These are phyloP conservation scores for Nannoperca obscura DNA, from an alignment of 2,797 vertebrate genomes.

Conservation along the genomic window DNA sequence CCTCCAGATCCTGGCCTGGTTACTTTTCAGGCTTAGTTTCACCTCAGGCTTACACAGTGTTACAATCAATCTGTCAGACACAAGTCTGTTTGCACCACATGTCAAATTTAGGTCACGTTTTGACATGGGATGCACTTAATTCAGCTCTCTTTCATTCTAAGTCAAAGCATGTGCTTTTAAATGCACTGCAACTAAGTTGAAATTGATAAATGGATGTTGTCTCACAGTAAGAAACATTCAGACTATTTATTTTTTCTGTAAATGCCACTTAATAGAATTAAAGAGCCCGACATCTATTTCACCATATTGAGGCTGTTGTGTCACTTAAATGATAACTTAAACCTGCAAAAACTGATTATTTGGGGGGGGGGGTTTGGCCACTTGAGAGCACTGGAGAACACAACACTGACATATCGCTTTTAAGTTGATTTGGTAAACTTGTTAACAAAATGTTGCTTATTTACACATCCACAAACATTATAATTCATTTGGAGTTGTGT, in stretches of 20 bases:
- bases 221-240: not conserved
- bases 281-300: not conserved
- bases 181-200: not conserved
- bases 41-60: not conserved
- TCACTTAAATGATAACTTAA: not conserved
- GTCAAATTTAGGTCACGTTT: not conserved
- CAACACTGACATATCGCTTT: not conserved
- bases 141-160: not conserved
- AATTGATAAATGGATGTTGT: not conserved
- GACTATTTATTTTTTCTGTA: not conserved
- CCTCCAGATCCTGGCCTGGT: not conserved
- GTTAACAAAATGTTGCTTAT: not conserved
- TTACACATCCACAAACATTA: not conserved
- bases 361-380: too few relatives aligned
- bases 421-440: not conserved
- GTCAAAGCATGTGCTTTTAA: not conserved
- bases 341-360: too few relatives aligned
- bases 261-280: not conserved
- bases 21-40: not conserved
- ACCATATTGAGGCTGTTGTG: not conserved
- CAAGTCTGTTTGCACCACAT: not conserved
- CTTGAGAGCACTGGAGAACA: not conserved
- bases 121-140: not conserved
- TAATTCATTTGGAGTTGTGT: not conserved
- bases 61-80: not conserved